Evolutionary conservation across 2,113 vertebrate genomes (phyloP).

Genomic region (Balaeniceps rex): DNA sequence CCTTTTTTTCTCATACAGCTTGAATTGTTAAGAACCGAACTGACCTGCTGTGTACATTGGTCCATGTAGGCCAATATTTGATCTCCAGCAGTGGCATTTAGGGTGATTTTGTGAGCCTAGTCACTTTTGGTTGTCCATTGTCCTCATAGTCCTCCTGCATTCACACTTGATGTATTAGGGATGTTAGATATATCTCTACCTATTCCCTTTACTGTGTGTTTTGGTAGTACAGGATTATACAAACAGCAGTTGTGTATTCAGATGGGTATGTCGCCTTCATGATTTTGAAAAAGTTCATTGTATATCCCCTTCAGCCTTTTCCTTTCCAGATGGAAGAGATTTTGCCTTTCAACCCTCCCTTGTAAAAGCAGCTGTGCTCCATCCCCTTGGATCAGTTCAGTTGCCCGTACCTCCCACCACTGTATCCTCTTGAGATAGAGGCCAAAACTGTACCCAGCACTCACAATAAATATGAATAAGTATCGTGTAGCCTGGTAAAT

Average conservation of each 20-base stretch:
- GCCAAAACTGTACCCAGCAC: too few relatives aligned
- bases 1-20: background rate
- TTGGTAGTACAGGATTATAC: background rate
- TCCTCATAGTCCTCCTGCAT: background rate
- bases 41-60: background rate
- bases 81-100: background rate
- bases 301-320: background rate
- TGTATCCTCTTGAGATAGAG: background rate
- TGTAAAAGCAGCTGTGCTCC: background rate
- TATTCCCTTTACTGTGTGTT: background rate
- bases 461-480: accelerated
- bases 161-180: background rate
- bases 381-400: background rate
- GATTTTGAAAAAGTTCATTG: background rate
- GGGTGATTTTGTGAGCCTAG: background rate
- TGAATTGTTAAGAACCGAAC: background rate
- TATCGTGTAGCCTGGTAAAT: accelerated
- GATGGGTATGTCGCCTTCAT: background rate
- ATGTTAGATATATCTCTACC: background rate
- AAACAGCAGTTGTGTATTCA: background rate
- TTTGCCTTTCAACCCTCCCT: background rate
- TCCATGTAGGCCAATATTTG: background rate
- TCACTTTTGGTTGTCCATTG: background rate
- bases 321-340: background rate
- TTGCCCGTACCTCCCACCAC: background rate